phyloP scores from a whole-genome alignment of 2,113 vertebrate genomes.

The Hemibagrus wyckioides region DNA sequence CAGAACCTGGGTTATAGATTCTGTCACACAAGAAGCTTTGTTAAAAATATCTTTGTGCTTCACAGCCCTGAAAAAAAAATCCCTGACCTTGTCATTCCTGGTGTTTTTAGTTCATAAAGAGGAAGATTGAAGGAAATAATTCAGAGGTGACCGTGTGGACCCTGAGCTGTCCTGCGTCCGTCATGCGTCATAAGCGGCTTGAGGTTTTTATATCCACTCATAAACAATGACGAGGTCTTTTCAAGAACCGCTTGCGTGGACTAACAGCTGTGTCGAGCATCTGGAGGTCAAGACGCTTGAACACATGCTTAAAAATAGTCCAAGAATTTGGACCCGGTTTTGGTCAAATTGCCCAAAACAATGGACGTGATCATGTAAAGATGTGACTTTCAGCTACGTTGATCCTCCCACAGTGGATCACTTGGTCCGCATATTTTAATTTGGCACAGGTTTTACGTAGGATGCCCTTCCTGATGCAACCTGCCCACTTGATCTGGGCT shows the following conservation, averaged over 20 bases:
- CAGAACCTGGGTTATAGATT: not conserved
- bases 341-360: too few relatives aligned
- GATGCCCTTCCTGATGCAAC: too few relatives aligned
- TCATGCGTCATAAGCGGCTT: conserved; percentile 3
- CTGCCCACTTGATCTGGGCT: too few relatives aligned
- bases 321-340: too few relatives aligned
- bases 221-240: conserved; percentile 19
- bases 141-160: not conserved
- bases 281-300: not conserved
- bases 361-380: too few relatives aligned
- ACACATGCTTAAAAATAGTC: not conserved
- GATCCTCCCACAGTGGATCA: too few relatives aligned
- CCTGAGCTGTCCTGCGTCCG: not conserved
- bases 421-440: too few relatives aligned
- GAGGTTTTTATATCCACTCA: conserved; percentile 22
- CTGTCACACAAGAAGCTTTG: too few relatives aligned
- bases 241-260: not conserved
- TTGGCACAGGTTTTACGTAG: too few relatives aligned
- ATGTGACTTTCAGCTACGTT: too few relatives aligned
- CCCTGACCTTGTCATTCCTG: not conserved
- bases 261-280: conserved; percentile 26
- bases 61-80: not conserved
- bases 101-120: not conserved
- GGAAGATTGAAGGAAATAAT: conserved; percentile 6
- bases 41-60: not conserved